Evolutionary conservation across 2,888 invertebrate genomes (phyloP).

Genomic region (Drosophila longiperda): DNA sequence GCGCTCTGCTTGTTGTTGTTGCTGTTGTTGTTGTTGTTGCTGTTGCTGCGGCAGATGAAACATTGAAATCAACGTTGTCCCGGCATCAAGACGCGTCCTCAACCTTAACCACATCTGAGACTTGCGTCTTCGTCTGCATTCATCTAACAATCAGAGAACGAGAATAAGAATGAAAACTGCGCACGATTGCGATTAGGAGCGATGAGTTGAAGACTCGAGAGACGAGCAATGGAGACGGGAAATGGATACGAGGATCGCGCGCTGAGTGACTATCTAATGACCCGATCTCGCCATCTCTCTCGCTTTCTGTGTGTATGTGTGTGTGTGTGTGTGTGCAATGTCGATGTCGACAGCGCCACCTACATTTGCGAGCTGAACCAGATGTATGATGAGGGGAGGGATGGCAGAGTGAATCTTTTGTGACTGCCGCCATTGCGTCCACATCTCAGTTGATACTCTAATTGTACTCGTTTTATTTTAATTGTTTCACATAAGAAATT

Average conservation of each 20-base stretch:
- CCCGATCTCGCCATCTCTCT: slow-evolving; percentile 45
- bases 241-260: slow-evolving; percentile 18
- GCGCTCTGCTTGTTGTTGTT: slow-evolving; percentile 57
- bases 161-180: slow-evolving; percentile 54
- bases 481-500: neutral
- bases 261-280: slow-evolving; percentile 64
- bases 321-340: slow-evolving; percentile 50
- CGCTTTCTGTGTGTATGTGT: neutral
- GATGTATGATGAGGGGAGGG: neutral
- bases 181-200: slow-evolving; percentile 63
- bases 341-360: slow-evolving; percentile 75
- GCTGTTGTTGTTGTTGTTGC: slow-evolving; percentile 35
- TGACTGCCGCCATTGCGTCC: slow-evolving; percentile 33
- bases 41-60: slow-evolving; percentile 74
- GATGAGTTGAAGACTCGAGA: slow-evolving; percentile 10
- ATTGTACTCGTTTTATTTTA: neutral
- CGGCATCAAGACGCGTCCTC: slow-evolving; percentile 61
- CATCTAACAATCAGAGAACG: slow-evolving; percentile 57
- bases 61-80: slow-evolving; percentile 72
- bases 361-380: slow-evolving; percentile 55
- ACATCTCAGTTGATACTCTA: neutral
- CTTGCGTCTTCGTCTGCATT: slow-evolving; percentile 17
- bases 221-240: neutral
- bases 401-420: slow-evolving; percentile 22
- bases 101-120: slow-evolving; percentile 21